Conservation (phyloP, 2,888 invertebrate genomes). For the Nemurella pictetii region DNA sequence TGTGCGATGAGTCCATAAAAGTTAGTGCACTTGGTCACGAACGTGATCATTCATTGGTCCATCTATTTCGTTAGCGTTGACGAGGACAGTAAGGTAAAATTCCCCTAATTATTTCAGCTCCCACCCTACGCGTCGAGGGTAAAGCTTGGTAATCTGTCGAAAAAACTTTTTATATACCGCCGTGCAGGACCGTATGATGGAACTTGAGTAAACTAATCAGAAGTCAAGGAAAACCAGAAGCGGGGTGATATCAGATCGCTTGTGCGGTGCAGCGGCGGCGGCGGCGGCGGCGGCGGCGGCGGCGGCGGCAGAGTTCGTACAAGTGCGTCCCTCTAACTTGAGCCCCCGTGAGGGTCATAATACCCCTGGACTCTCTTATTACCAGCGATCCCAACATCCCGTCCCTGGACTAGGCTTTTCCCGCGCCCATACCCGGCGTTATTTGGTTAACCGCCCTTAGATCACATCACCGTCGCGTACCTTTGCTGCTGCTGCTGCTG, state of each 20-base stretch:
- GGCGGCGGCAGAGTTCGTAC: background rate
- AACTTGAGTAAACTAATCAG: background rate
- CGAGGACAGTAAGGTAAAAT: background rate
- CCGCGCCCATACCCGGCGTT: background rate
- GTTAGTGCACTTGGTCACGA: background rate
- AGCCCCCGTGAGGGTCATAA: constrained; percentile 8
- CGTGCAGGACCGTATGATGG: background rate
- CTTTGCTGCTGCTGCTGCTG: background rate
- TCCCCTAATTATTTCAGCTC: background rate
- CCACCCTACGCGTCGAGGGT: background rate
- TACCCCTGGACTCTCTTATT: constrained; percentile 12
- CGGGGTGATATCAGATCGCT: background rate
- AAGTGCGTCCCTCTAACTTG: constrained; percentile 13
- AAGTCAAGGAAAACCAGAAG: background rate
- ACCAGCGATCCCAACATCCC: background rate
- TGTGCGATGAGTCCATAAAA: background rate
- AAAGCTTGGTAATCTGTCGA: background rate
- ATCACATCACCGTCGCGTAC: background rate
- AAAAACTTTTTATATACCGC: background rate
- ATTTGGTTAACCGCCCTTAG: constrained; percentile 21
- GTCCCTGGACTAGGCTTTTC: background rate
- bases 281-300: background rate
- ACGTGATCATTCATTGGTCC: background rate
- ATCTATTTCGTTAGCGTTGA: background rate
- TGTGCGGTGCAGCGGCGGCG: background rate